These are phyloP conservation scores for Drepanosiphum platanoidis DNA, from an alignment of 2,888 invertebrate genomes.

Conservation along the genomic window DNA sequence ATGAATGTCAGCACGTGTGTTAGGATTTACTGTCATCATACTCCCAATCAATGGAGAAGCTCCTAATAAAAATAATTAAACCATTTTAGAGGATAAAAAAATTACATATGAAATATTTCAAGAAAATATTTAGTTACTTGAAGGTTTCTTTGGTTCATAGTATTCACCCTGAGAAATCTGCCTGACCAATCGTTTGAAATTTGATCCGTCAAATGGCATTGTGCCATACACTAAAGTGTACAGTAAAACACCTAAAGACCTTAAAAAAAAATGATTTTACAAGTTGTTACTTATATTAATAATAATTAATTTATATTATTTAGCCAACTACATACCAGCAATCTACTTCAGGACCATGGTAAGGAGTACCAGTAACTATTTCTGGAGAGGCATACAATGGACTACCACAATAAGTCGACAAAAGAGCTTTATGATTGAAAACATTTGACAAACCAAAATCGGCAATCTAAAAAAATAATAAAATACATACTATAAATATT, in stretches of 20 bases:
- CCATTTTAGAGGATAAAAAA: neutral
- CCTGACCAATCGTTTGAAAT: slow-evolving; percentile 88
- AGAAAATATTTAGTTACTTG: slow-evolving; percentile 67
- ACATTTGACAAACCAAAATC: slow-evolving; percentile 99
- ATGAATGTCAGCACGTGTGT: slow-evolving; percentile 88
- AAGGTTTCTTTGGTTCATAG: slow-evolving; percentile 93
- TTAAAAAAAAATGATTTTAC: slow-evolving; percentile 66
- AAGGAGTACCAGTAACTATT: slow-evolving; percentile 96
- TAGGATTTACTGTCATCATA: slow-evolving; percentile 92
- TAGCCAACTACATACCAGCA: slow-evolving; percentile 66
- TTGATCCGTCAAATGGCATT: slow-evolving; percentile 99
- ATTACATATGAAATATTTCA: neutral
- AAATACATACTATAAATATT: neutral
- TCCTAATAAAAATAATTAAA: slow-evolving; percentile 70
- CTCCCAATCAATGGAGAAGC: slow-evolving; percentile 94
- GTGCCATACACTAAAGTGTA: slow-evolving; percentile 99
- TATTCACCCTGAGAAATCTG: slow-evolving; percentile 89
- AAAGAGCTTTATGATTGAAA: slow-evolving; percentile 85
- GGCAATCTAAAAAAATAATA: slow-evolving; percentile 78
- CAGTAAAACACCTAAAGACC: slow-evolving; percentile 94
- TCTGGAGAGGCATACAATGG: slow-evolving; percentile 97
- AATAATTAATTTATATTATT: slow-evolving; percentile 7
- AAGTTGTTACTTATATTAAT: neutral
- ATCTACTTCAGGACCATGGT: slow-evolving; percentile 93
- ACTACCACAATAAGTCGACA: slow-evolving; percentile 95